These are phyloP conservation scores for Neodiprion pinetum DNA, from an alignment of 1,140 invertebrate species.

Conservation along the genomic window DNA sequence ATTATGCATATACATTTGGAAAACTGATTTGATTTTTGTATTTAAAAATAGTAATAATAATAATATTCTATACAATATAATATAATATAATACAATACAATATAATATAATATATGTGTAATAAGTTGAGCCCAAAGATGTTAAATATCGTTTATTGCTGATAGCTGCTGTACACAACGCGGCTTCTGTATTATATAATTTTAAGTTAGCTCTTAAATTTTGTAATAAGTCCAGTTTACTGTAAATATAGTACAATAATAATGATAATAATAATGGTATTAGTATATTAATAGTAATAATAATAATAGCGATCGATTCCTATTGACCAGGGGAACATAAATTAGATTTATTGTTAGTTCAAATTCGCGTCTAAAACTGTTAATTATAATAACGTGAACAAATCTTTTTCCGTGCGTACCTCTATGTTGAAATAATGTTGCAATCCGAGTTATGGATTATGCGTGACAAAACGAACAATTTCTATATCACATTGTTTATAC, in stretches of 20 bases:
- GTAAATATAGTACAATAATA: constrained; percentile 50
- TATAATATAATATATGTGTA: constrained; percentile 56
- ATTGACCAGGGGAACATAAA: background rate
- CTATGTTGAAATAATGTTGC: too few species aligned
- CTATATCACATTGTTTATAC: background rate
- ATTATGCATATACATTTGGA: too few species aligned
- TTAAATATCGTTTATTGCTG: constrained; percentile 55
- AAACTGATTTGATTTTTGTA: background rate
- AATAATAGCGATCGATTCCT: background rate
- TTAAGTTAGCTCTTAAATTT: constrained; percentile 47
- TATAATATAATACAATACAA: too few species aligned
- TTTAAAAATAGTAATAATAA: background rate
- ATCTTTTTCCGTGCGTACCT: too few species aligned
- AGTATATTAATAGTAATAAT: background rate
- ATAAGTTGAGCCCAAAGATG: constrained; percentile 63
- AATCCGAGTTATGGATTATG: too few species aligned
- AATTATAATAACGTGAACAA: background rate
- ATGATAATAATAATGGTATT: background rate
- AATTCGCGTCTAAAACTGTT: background rate
- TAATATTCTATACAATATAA: constrained; percentile 32
- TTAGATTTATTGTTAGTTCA: background rate
- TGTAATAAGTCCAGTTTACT: constrained; percentile 46
- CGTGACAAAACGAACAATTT: too few species aligned
- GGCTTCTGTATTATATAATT: constrained; percentile 59
- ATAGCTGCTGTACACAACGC: constrained; percentile 38